A percentile compares a stretch with the other conserved stretches of the same genome.
phyloP scores from a whole-genome alignment of 2,113 vertebrate genomes.

The Sardina pilchardus region DNA sequence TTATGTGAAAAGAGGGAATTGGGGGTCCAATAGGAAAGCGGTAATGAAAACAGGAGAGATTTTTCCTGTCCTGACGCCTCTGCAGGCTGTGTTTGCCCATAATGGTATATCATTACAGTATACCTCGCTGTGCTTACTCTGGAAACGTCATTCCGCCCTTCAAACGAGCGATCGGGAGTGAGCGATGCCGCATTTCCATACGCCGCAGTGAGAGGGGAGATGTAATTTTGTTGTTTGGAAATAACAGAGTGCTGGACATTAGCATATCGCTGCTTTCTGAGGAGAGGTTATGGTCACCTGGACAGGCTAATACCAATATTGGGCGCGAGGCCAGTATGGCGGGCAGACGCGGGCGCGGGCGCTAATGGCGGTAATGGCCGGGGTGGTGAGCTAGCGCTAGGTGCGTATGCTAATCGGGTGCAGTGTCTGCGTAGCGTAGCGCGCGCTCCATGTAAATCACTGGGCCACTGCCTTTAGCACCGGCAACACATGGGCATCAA shows the following conservation, averaged over 20 bases:
- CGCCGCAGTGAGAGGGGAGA: conserved; percentile 59
- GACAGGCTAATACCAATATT: neutral
- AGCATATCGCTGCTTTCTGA: conserved; percentile 51
- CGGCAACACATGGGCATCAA: neutral
- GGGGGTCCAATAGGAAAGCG: neutral
- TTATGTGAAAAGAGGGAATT: neutral
- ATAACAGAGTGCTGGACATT: conserved; percentile 63
- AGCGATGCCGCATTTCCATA: conserved; percentile 58
- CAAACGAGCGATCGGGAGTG: conserved; percentile 50
- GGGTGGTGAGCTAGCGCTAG: neutral
- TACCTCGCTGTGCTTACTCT: conserved; percentile 30
- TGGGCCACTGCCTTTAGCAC: neutral
- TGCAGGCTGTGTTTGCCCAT: conserved; percentile 42
- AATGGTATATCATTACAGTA: conserved; percentile 53
- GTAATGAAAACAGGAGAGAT: neutral
- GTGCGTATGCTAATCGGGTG: neutral
- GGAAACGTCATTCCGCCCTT: conserved; percentile 38
- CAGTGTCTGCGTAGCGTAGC: conserved; percentile 1
- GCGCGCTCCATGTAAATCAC: neutral
- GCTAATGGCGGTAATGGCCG: neutral
- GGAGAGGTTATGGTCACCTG: conserved; percentile 45
- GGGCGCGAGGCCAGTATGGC: neutral
- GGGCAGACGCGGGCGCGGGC: conserved; percentile 40
- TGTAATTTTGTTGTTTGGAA: conserved; percentile 67
- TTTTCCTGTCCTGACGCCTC: conserved; percentile 4